These are phyloP conservation scores for Notodonta ziczac DNA, from an alignment of 2,888 invertebrate genomes.

Conservation along the genomic window DNA sequence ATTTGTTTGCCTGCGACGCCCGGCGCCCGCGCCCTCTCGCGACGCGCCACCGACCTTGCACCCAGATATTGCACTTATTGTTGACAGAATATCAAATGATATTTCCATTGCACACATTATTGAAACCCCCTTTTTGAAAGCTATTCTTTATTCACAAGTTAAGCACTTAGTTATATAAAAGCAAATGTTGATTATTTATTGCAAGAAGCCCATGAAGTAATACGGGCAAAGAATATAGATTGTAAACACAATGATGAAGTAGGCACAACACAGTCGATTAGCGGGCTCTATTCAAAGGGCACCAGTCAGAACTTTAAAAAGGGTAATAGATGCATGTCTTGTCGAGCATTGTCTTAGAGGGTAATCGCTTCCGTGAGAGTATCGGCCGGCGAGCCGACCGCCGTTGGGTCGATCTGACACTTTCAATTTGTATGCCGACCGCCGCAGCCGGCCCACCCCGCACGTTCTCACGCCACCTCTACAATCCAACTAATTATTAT, in stretches of 20 bases:
- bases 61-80: slow-evolving; percentile 68
- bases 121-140: slow-evolving; percentile 12
- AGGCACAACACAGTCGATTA: slow-evolving; percentile 48
- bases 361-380: slow-evolving; percentile 83
- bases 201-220: neutral
- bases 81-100: slow-evolving; percentile 78
- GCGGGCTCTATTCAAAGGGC: slow-evolving; percentile 61
- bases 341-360: slow-evolving; percentile 77
- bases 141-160: neutral
- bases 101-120: slow-evolving; percentile 60
- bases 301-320: slow-evolving; percentile 66
- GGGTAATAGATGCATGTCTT: slow-evolving; percentile 82
- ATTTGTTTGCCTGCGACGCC: slow-evolving; percentile 71
- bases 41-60: slow-evolving; percentile 29
- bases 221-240: slow-evolving; percentile 9
- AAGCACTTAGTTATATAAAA: neutral
- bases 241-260: slow-evolving; percentile 9
- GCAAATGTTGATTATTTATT: neutral
- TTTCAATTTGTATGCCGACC: slow-evolving; percentile 73
- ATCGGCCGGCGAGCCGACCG: slow-evolving; percentile 45
- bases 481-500: slow-evolving; percentile 77
- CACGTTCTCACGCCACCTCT: slow-evolving; percentile 75
- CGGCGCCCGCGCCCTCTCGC: slow-evolving; percentile 41
- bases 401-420: slow-evolving; percentile 65
- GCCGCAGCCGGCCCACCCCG: slow-evolving; percentile 66